phyloP scores from a whole-genome alignment of 2,888 invertebrate species.

The Drosophila meridionalis region DNA sequence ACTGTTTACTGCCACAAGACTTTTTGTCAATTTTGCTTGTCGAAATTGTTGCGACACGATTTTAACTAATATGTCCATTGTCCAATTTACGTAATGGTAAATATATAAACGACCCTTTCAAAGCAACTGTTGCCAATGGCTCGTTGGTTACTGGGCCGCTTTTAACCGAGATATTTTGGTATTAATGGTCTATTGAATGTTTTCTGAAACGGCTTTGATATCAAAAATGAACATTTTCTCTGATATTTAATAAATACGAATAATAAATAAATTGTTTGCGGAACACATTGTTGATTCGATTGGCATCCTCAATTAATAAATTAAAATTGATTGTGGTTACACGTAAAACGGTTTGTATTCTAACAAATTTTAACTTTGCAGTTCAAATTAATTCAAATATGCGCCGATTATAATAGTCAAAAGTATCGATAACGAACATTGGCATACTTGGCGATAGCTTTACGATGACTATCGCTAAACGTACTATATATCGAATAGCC shows the following conservation, averaged over 20 bases:
- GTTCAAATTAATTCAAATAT: background rate
- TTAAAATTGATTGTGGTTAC: background rate
- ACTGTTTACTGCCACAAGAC: constrained; percentile 70
- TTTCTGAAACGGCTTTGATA: background rate
- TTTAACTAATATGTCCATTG: constrained; percentile 29
- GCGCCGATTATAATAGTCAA: background rate
- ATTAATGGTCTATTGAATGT: background rate
- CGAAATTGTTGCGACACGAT: constrained; percentile 46
- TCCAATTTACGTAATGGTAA: constrained; percentile 12
- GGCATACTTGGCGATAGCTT: background rate
- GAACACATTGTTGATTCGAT: background rate
- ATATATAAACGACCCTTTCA: constrained; percentile 17
- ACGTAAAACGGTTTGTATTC: background rate
- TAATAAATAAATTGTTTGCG: constrained; percentile 1
- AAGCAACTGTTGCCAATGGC: background rate
- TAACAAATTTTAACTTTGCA: background rate
- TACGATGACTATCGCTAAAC: background rate
- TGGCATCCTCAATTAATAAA: background rate
- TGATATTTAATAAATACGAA: background rate
- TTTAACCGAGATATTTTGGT: constrained; percentile 5
- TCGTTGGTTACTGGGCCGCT: constrained; percentile 1
- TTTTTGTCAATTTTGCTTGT: constrained; percentile 67
- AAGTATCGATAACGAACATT: background rate
- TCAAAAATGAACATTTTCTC: background rate
- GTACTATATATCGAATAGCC: background rate